Percentiles rank a stretch among this genome's conserved stretches.
Conservation (phyloP, 2,888 invertebrate species). For the Mesorhabditis belari region DNA sequence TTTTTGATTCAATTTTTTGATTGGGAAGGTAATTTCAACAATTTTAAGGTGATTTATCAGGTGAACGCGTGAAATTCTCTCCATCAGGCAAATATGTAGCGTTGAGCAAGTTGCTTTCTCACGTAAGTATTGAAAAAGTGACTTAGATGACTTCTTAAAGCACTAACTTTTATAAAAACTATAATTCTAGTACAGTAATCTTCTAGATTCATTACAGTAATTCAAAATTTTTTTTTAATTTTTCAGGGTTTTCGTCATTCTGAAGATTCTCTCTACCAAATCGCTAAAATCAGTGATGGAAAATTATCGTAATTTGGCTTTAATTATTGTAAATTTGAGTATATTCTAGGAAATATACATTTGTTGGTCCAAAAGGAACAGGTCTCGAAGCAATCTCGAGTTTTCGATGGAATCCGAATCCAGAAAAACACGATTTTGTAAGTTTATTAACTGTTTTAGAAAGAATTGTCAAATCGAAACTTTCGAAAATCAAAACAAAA, state of each 20-base stretch:
- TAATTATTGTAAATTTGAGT: background rate
- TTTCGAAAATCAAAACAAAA: too few species aligned
- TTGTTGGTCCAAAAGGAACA: slow-evolving; percentile 18
- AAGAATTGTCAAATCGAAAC: background rate
- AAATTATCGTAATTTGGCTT: background rate
- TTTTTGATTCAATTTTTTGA: background rate
- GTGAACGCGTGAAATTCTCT: slow-evolving; percentile 7
- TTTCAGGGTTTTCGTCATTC: slow-evolving; percentile 23
- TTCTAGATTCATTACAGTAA: too few species aligned
- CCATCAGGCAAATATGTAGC: slow-evolving; percentile 16
- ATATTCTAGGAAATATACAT: slow-evolving; percentile 10
- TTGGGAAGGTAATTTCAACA: too few species aligned
- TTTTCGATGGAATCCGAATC: slow-evolving; percentile 28
- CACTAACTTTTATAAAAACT: background rate
- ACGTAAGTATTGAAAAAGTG: slow-evolving; percentile 2
- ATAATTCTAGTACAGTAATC: background rate
- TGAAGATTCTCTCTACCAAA: slow-evolving; percentile 12
- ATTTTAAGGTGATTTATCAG: background rate
- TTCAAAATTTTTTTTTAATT: too few species aligned
- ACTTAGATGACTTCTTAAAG: background rate
- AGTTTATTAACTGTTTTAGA: background rate
- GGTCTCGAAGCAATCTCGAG: slow-evolving; percentile 16
- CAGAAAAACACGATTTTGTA: slow-evolving; percentile 20
- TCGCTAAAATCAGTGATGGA: slow-evolving; percentile 15
- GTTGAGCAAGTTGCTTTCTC: slow-evolving; percentile 5